A percentile compares a stretch with the other conserved stretches of the same genome.
These are phyloP conservation scores for Pelochelys cantorii DNA, from an alignment of 2,797 vertebrate genomes.

Conservation along the genomic window DNA sequence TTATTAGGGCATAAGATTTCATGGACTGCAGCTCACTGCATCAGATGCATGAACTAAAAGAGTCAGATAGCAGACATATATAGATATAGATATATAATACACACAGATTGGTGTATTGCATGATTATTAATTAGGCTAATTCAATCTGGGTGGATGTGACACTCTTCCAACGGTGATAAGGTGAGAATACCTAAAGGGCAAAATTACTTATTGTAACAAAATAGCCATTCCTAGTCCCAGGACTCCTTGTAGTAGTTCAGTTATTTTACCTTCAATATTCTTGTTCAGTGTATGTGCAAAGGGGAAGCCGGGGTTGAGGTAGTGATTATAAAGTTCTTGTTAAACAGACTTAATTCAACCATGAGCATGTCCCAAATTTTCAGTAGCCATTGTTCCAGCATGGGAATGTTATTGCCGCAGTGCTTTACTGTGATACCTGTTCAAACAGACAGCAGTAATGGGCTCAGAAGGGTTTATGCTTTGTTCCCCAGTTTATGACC, in stretches of 20 bases:
- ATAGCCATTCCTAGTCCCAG: no score
- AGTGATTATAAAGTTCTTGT: background rate
- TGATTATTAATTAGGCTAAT: no score
- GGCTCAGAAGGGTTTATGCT: background rate
- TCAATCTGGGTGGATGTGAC: no score
- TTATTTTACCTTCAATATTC: rapidly evolving
- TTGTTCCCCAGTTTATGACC: background rate
- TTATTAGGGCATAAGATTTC: no score
- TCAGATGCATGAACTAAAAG: no score
- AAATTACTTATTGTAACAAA: no score
- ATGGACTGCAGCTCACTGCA: no score
- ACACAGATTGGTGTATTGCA: no score
- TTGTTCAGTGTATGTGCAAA: background rate
- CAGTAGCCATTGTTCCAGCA: background rate
- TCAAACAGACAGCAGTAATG: background rate
- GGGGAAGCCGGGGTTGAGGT: background rate
- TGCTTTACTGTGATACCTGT: background rate
- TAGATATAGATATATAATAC: no score
- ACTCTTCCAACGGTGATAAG: no score
- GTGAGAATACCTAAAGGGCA: no score
- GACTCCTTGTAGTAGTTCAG: background rate
- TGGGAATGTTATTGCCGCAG: background rate
- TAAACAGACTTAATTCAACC: background rate
- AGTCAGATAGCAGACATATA: no score
- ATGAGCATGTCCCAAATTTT: background rate